phyloP scores from a whole-genome alignment of 1,140 invertebrate genomes.

The Trachymyrmex septentrionalis region DNA sequence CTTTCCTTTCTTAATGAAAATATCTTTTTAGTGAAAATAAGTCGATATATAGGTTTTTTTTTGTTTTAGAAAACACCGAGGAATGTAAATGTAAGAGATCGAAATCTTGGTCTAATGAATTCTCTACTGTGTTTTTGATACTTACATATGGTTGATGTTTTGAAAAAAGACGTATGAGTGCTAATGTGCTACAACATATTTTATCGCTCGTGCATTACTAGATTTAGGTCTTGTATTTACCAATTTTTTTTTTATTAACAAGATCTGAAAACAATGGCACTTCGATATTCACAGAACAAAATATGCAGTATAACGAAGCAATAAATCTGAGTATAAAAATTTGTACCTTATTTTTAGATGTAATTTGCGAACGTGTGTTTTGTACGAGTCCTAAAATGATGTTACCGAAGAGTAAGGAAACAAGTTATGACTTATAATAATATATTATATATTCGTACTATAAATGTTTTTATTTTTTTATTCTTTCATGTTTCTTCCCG shows the following conservation, averaged over 20 bases:
- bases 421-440: conserved; percentile 58
- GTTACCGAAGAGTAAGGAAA: background rate
- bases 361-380: background rate
- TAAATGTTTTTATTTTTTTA: no score
- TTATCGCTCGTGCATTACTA: conserved; percentile 24
- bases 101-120: conserved; percentile 44
- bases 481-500: no score
- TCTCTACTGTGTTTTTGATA: conserved; percentile 82
- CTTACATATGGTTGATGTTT: conserved; percentile 78
- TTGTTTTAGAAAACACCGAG: conserved; percentile 69
- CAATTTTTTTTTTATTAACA: background rate
- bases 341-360: conserved; percentile 28
- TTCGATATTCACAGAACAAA: background rate
- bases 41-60: background rate
- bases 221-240: background rate
- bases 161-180: background rate
- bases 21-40: background rate
- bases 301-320: background rate
- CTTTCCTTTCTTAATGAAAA: background rate
- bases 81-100: background rate
- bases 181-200: background rate
- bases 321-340: conserved; percentile 3
- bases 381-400: background rate
- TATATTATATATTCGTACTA: conserved; percentile 62
- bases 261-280: background rate